Conservation (phyloP, 2,797 vertebrate species). For the Darevskia mixta region DNA sequence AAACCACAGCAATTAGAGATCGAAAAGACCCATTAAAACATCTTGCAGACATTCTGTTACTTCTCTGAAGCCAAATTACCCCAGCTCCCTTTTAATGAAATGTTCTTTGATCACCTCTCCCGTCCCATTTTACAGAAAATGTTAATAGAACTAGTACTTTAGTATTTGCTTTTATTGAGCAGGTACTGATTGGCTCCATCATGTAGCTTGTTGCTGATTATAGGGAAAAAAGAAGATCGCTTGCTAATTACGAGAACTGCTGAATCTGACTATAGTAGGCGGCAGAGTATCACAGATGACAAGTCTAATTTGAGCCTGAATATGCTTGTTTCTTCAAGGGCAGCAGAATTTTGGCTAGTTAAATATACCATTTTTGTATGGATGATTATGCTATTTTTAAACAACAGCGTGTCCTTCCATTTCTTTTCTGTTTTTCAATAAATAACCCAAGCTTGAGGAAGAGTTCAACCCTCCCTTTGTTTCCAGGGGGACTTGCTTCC, state of each 20-base stretch:
- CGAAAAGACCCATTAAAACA: constrained; percentile 40
- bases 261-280: constrained; percentile 23
- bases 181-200: constrained; percentile 50
- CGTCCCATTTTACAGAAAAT: constrained; percentile 40
- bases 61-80: constrained; percentile 31
- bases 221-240: background rate
- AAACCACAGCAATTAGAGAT: constrained; percentile 37
- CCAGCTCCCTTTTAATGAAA: constrained; percentile 38
- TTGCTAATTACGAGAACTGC: constrained; percentile 39
- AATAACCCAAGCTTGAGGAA: background rate
- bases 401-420: background rate
- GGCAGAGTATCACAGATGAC: constrained; percentile 14
- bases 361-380: constrained; percentile 21
- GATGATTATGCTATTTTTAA: background rate
- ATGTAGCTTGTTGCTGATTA: constrained; percentile 46
- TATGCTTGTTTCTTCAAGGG: background rate
- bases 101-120: constrained; percentile 31
- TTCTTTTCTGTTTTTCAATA: background rate
- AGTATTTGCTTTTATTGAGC: constrained; percentile 51
- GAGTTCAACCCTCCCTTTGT: background rate
- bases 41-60: constrained; percentile 29
- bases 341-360: background rate
- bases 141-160: constrained; percentile 25
- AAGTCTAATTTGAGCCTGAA: constrained; percentile 33
- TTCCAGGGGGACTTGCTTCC: background rate